These are phyloP conservation scores for Cydia amplana DNA, from an alignment of 1,140 invertebrate genomes.

Conservation along the genomic window DNA sequence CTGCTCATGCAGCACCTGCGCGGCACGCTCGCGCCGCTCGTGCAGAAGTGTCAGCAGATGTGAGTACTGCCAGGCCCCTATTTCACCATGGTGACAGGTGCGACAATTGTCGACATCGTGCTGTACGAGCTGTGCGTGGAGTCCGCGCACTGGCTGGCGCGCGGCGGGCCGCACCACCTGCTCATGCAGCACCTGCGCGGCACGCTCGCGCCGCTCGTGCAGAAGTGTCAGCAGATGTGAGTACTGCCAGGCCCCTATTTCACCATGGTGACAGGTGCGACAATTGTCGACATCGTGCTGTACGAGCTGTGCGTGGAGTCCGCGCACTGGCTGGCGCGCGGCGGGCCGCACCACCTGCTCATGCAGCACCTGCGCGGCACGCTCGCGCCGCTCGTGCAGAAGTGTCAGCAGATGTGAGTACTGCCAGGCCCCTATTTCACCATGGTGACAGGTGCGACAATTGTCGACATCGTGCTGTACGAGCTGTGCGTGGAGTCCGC, in stretches of 20 bases:
- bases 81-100: too few species aligned
- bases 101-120: not conserved
- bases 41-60: constrained; percentile 12
- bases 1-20: constrained; percentile 11
- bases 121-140: constrained; percentile 8
- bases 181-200: constrained; percentile 7
- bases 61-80: too few species aligned
- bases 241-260: too few species aligned
- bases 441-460: too few species aligned
- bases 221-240: constrained; percentile 50
- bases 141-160: not conserved
- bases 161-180: constrained; percentile 1
- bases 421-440: too few species aligned
- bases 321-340: constrained; percentile 89
- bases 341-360: constrained; percentile 85
- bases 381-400: constrained; percentile 76
- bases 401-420: too few species aligned
- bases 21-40: not conserved
- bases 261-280: too few species aligned
- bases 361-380: constrained; percentile 83
- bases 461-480: constrained; percentile 95
- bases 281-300: constrained; percentile 80
- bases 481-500: constrained; percentile 94
- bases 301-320: constrained; percentile 94
- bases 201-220: not conserved